phyloP scores from a whole-genome alignment of 2,113 vertebrate genomes.

The Psettodes erumei region DNA sequence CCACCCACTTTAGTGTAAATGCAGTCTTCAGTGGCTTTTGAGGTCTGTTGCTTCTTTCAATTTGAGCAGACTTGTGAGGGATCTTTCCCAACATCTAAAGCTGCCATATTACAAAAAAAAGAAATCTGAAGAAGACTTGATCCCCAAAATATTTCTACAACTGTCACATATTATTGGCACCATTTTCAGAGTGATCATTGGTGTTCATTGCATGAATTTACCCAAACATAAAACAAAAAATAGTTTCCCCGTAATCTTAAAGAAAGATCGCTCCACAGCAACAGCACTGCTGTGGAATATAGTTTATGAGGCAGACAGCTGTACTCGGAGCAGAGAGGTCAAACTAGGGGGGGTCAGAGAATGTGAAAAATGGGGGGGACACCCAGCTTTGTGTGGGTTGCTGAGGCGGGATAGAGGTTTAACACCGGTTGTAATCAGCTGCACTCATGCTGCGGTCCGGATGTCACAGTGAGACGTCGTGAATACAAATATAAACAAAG shows the following conservation, averaged over 20 bases:
- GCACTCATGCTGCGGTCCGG: constrained; percentile 31
- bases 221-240: background rate
- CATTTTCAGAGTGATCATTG: constrained; percentile 1
- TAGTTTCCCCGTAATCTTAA: background rate
- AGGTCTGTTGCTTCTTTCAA: constrained; percentile 1
- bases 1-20: background rate
- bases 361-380: constrained; percentile 42
- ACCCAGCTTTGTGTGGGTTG: constrained; percentile 29
- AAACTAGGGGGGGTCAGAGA: constrained; percentile 50
- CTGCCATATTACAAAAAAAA: background rate
- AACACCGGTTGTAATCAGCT: constrained; percentile 53
- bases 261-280: background rate
- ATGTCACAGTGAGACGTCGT: constrained; percentile 37
- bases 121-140: background rate
- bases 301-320: constrained; percentile 72
- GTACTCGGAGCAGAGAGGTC: constrained; percentile 48
- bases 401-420: constrained; percentile 32
- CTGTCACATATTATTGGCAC: background rate
- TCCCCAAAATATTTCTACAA: background rate
- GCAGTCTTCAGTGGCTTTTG: background rate
- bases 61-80: background rate
- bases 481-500: constrained; percentile 58
- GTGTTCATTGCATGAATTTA: background rate
- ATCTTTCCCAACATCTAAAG: background rate
- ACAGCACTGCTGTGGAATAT: background rate